These are phyloP conservation scores for Channa argus DNA, from an alignment of 2,113 vertebrate species.

Conservation along the genomic window DNA sequence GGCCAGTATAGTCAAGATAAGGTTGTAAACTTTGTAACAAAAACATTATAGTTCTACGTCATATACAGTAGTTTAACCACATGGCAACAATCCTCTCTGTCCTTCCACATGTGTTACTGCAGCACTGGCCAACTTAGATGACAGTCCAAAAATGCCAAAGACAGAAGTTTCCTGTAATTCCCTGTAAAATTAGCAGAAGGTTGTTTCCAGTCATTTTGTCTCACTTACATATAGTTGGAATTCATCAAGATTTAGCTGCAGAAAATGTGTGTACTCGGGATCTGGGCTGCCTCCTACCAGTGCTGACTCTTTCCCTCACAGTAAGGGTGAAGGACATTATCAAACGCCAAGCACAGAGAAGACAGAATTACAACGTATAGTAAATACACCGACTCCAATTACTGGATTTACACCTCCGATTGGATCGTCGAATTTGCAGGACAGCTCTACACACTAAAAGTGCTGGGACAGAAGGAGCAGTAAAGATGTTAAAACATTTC, in stretches of 20 bases:
- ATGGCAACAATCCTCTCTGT: no score
- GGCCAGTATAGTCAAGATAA: no score
- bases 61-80: no score
- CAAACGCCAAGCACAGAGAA: neutral
- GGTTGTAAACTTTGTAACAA: no score
- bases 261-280: constrained; percentile 11
- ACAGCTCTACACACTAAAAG: neutral
- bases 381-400: constrained; percentile 14
- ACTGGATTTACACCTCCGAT: constrained; percentile 7
- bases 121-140: neutral
- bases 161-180: neutral
- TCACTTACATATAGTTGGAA: neutral
- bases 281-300: constrained; percentile 1
- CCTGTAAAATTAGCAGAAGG: neutral
- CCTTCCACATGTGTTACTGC: no score
- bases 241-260: neutral
- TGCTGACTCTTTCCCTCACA: constrained; percentile 23
- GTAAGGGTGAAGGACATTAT: constrained; percentile 26
- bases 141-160: neutral
- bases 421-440: neutral
- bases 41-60: no score
- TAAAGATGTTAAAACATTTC: neutral
- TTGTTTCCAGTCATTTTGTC: no score
- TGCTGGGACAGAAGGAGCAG: neutral
- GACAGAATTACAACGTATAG: constrained; percentile 23